Evolutionary conservation across 2,797 vertebrate species (phyloP), one percentile per base, ranked within the genome.

Genomic region (Sus cebifrons): DNA sequence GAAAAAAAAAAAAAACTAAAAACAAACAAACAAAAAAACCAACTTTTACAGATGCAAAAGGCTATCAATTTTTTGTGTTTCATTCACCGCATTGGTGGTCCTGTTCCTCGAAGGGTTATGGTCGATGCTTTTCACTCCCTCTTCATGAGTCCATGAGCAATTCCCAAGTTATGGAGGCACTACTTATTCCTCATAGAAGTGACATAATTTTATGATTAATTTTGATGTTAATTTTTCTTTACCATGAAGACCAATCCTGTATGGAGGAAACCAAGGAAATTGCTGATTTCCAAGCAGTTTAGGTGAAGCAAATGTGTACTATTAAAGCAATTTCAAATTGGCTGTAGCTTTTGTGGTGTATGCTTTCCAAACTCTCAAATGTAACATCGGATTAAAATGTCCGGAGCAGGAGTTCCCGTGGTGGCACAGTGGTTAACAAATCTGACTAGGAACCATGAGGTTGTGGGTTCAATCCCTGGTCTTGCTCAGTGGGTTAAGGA

Each of bases 271-370:
- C 44, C 27, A 77, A 87, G 36, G 58, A 32, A 84, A 94, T 20
- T 52, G 13, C 25, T 70, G n/a, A 68, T 70, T 78, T 86, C 25
- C n/a, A 70, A 90, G 62, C 17, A 17, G 32, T 86, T 68, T 90
- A 71, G 7, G 54, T 83, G 60, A 21, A 54, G 68, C 21, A 77
- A 49, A 77, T 62, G 14, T 91, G 83, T 84, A 17, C 20, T 29
- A 84, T 94, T 82, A 83, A 91, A 84, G 52, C 73, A 58, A 12
- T 52, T 91, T 91, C 73, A 79, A 60, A 49, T 78, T 92, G 36
- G 49, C 56, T 49, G 18, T 21, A 36, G 12, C 3, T 62, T 74
- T 90, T 83, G 60, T 64, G 67, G 32, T 77, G 6, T 64, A 36
- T 71, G 29, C 65, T 84, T 84, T 84, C 77, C 15, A 91, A 73